Conservation (phyloP, 2,797 vertebrate genomes). For the Perodicticus potto region DNA sequence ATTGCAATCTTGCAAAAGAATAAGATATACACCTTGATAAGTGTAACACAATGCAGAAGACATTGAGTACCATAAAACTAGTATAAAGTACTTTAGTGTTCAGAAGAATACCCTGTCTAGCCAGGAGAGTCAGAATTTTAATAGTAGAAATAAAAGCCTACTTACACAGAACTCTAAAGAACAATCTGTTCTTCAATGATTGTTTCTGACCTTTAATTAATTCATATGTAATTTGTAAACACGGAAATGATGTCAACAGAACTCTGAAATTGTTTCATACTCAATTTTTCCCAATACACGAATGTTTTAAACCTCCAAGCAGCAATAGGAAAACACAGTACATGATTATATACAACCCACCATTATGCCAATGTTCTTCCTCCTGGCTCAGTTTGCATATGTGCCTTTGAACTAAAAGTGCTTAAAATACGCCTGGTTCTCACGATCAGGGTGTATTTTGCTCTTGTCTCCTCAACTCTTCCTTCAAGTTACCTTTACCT, state of each 20-base stretch:
- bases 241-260: background rate
- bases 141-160: background rate
- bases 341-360: background rate
- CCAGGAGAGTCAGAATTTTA: background rate
- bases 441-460: background rate
- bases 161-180: background rate
- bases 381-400: background rate
- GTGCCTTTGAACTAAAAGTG: background rate
- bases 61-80: background rate
- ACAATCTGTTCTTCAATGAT: background rate
- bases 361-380: background rate
- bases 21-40: background rate
- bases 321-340: background rate
- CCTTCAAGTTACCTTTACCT: background rate
- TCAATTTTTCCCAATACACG: background rate
- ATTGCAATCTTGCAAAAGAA: background rate
- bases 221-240: background rate
- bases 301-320: background rate
- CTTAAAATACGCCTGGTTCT: background rate
- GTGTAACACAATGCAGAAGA: background rate
- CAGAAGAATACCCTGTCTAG: background rate
- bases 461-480: background rate
- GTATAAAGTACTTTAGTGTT: background rate
- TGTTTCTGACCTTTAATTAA: conserved; percentile 24
- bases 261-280: background rate